phyloP scores from a whole-genome alignment of 2,888 invertebrate genomes.

The Lochmaea crataegi region DNA sequence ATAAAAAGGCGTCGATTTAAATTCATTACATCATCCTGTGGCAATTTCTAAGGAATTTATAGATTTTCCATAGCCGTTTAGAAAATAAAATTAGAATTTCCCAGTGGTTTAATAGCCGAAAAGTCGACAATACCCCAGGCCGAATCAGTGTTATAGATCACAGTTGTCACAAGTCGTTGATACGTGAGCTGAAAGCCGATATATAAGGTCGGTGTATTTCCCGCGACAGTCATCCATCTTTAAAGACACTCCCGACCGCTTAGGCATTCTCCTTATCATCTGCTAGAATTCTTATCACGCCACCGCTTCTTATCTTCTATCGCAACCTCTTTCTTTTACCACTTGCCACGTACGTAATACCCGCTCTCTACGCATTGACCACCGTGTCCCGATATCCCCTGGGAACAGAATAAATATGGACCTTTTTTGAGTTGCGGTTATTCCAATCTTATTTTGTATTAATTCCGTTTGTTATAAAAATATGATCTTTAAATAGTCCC shows the following conservation, averaged over 20 bases:
- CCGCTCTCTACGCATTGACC: conserved; percentile 48
- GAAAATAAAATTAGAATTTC: conserved; percentile 43
- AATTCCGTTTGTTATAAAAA: background rate
- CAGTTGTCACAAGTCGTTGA: conserved; percentile 64
- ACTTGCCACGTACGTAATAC: conserved; percentile 47
- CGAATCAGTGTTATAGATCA: conserved; percentile 65
- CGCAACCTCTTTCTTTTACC: conserved; percentile 60
- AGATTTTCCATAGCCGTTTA: conserved; percentile 21
- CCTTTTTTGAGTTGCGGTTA: conserved; percentile 30
- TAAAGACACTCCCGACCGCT: conserved; percentile 65
- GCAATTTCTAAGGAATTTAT: conserved; percentile 31
- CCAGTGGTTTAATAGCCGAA: conserved; percentile 37
- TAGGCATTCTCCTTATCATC: conserved; percentile 62
- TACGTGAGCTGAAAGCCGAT: conserved; percentile 63
- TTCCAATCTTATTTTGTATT: background rate
- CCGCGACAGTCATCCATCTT: conserved; percentile 67
- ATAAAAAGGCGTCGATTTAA: conserved; percentile 15
- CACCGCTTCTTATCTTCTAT: conserved; percentile 59
- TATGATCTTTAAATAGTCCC: conserved; percentile 5
- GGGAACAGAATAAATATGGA: conserved; percentile 53
- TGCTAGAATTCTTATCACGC: conserved; percentile 66
- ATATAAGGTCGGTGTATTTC: conserved; percentile 64
- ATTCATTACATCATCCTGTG: conserved; percentile 24
- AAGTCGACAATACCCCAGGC: conserved; percentile 39
- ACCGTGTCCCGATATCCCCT: conserved; percentile 53